phyloP scores from a whole-genome alignment of 2,797 vertebrate genomes.

The Holocentrus rufus region DNA sequence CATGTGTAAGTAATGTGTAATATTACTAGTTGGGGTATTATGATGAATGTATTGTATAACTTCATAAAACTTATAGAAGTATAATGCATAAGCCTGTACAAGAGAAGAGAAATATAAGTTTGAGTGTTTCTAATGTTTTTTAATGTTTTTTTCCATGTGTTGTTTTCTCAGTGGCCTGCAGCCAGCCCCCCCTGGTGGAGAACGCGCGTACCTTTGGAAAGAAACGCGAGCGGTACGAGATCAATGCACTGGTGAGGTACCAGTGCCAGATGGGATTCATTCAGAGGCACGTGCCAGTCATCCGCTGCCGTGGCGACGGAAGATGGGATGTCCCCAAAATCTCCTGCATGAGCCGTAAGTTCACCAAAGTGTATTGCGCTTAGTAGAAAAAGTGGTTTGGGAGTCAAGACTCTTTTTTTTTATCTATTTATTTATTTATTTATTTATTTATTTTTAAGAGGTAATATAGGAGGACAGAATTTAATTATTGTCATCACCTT shows the following conservation, averaged over 20 bases:
- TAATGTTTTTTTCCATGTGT: constrained; percentile 2
- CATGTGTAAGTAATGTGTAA: not conserved
- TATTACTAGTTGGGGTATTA: not conserved
- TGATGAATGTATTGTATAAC: too few species aligned
- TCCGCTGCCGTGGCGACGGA: constrained; percentile 92
- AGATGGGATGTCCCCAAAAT: constrained; percentile 95
- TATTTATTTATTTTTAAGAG: too few species aligned
- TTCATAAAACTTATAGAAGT: not conserved
- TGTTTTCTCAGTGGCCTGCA: constrained; percentile 88
- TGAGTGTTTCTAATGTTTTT: too few species aligned
- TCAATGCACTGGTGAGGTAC: constrained; percentile 96
- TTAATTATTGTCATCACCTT: not conserved
- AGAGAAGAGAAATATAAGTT: too few species aligned
- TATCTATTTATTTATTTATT: too few species aligned
- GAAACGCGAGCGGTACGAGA: constrained; percentile 90
- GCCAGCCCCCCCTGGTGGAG: constrained; percentile 92
- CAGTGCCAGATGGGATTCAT: constrained; percentile 94
- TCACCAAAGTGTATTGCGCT: constrained; percentile 21
- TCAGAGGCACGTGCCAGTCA: constrained; percentile 94
- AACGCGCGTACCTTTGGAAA: constrained; percentile 94
- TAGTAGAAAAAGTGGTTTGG: not conserved
- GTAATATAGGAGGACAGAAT: constrained; percentile 3
- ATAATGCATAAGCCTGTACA: not conserved
- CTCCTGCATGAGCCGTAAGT: constrained; percentile 95
- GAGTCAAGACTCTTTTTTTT: not conserved